phyloP scores from a whole-genome alignment of 2,888 invertebrate genomes.

The Epistrophe grossulariae region DNA sequence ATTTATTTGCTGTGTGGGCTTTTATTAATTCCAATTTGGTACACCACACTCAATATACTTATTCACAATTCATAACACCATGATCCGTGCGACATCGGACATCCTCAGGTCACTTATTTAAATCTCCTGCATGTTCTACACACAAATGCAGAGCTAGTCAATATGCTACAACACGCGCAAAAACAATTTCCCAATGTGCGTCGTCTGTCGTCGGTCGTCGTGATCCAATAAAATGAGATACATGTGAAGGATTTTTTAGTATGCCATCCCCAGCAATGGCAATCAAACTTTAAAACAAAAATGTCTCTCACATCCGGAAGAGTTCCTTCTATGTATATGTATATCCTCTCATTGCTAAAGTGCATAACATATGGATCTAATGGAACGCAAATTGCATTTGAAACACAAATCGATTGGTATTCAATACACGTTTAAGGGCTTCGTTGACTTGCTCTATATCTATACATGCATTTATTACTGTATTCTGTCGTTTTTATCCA shows the following conservation, averaged over 20 bases:
- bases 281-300: constrained; percentile 41
- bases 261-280: constrained; percentile 6
- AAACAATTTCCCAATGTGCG: constrained; percentile 17
- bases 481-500: background rate
- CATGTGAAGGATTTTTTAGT: constrained; percentile 23
- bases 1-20: background rate
- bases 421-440: constrained; percentile 45
- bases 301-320: constrained; percentile 1
- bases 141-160: background rate
- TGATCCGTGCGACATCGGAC: constrained; percentile 9
- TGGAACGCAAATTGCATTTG: constrained; percentile 59
- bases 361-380: constrained; percentile 56
- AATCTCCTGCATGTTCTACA: constrained; percentile 9
- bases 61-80: background rate
- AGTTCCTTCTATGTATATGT: background rate
- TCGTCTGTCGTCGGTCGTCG: no score
- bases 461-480: background rate
- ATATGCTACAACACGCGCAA: background rate
- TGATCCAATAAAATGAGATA: constrained; percentile 21
- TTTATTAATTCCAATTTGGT: constrained; percentile 12
- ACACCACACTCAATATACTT: background rate
- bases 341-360: constrained; percentile 8
- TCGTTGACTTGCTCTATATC: constrained; percentile 24
- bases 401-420: constrained; percentile 57
- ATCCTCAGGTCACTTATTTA: constrained; percentile 4